Percentiles rank a stretch among this genome's conserved stretches.
These are phyloP conservation scores for Acleris emargana DNA, from an alignment of 2,888 invertebrate genomes.

Conservation along the genomic window DNA sequence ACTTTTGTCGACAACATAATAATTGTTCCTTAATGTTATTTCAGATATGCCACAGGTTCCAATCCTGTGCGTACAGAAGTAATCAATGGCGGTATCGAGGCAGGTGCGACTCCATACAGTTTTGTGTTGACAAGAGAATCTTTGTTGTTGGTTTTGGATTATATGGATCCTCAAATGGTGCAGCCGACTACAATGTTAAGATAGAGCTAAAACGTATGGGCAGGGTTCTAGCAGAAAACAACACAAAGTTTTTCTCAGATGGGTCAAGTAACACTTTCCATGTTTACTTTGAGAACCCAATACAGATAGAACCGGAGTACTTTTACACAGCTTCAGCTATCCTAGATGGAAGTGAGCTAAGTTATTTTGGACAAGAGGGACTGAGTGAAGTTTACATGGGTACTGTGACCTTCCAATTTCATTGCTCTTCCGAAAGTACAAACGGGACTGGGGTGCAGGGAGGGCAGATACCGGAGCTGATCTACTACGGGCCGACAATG, in stretches of 20 bases:
- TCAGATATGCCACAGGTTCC: conserved; percentile 96
- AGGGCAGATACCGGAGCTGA: conserved; percentile 98
- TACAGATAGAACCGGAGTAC: conserved; percentile 95
- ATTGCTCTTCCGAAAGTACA: conserved; percentile 98
- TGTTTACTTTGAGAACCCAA: conserved; percentile 90
- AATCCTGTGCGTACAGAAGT: conserved; percentile 97
- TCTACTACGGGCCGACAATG: conserved; percentile 95
- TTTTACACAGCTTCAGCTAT: conserved; percentile 98
- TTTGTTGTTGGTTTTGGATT: conserved; percentile 98
- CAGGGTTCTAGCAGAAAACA: conserved; percentile 94
- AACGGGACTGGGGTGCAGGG: conserved; percentile 99
- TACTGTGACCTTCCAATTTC: conserved; percentile 97
- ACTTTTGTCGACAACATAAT: conserved; percentile 4
- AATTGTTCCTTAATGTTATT: conserved; percentile 43
- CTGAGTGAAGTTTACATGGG: conserved; percentile 97
- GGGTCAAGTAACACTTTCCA: conserved; percentile 98
- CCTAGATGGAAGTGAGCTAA: conserved; percentile 95
- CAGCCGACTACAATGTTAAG: conserved; percentile 96
- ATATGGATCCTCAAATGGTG: conserved; percentile 97
- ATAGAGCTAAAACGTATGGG: conserved; percentile 96
- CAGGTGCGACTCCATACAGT: conserved; percentile 98
- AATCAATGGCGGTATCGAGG: conserved; percentile 99
- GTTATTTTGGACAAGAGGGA: conserved; percentile 98
- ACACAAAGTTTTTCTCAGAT: conserved; percentile 97
- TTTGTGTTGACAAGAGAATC: conserved; percentile 97